Evolutionary conservation across 1,140 invertebrate genomes (phyloP), one percentile per base, ranked within the genome.

Genomic region (Fopius arisanus): DNA sequence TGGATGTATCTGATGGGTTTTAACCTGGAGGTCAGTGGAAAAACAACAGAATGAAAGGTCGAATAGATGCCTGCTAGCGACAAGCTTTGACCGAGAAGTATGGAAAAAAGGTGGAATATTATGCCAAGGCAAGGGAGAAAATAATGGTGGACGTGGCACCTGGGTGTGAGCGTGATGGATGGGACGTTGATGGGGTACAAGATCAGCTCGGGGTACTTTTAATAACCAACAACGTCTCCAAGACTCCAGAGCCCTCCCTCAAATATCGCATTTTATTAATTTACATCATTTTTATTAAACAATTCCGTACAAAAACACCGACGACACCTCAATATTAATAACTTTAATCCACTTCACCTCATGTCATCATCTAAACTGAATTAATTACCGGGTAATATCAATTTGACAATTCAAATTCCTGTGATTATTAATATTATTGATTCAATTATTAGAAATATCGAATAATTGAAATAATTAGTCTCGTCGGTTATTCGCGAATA

Each of bases 91-190:
- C 48, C 28, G 31, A 37, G 21, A 37, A 33, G n/a, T 48, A 70
- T 33, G 51, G 51, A 59, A 70, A 70, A 37, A 37, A 33, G 28
- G 62, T 31, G 12, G n/a, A 65, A 5, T 16, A 33, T 19, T 59
- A 59, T 16, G 33, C 3, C 28, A 59, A 12, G 51, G 9, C 19
- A 5, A 10, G n/a, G n/a, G 62, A 41, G 59, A 40, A 63, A 63
- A 73, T 69, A 70, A 68, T 72, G 73, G 37, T 43, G 48, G 62
- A 63, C 72, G 62, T 73, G 70, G 67, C 72, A 76, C 70, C 72
- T 74, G 75, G 19, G 40, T 48, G 26, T 72, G 74, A 76, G 70
- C 54, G 71, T 78, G 72, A 78, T 78, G 75, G 75, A 78, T 78
- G 70, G 62, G 70, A 72, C 48, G 40, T 72, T 72, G 59, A 72